These are phyloP conservation scores for Dolichoris vasculosae DNA, from an alignment of 1,140 invertebrate species.

Conservation along the genomic window DNA sequence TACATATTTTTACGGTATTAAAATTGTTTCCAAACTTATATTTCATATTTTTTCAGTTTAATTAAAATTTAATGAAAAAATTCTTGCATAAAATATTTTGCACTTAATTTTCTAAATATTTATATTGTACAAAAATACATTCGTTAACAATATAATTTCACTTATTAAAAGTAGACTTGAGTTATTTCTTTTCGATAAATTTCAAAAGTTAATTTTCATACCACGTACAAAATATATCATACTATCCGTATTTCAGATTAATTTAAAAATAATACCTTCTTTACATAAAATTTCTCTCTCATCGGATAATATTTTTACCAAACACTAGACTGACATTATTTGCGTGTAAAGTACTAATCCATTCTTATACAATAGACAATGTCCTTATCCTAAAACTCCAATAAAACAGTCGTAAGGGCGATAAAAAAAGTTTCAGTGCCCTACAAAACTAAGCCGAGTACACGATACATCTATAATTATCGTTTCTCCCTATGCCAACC, in stretches of 20 bases:
- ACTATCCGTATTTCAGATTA: not conserved
- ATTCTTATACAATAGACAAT: not conserved
- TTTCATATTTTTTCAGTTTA: too few relatives aligned
- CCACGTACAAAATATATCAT: too few relatives aligned
- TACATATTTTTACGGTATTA: too few relatives aligned
- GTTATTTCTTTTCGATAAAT: too few relatives aligned
- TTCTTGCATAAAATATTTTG: too few relatives aligned
- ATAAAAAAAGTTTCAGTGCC: not conserved
- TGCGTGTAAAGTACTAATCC: not conserved
- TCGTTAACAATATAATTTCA: too few relatives aligned
- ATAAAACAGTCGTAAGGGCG: not conserved
- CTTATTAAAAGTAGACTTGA: too few relatives aligned
- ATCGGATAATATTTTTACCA: not conserved
- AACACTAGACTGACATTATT: not conserved
- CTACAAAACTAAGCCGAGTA: not conserved
- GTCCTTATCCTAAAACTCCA: not conserved
- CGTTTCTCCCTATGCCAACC: not conserved
- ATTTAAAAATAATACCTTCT: not conserved
- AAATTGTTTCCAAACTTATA: too few relatives aligned
- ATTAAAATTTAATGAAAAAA: too few relatives aligned
- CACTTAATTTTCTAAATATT: too few relatives aligned
- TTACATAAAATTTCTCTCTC: not conserved
- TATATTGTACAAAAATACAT: too few relatives aligned
- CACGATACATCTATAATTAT: not conserved
- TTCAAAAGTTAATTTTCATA: too few relatives aligned